Evolutionary conservation across 2,113 vertebrate genomes (phyloP).

Genomic region (Limnothrissa miodon): DNA sequence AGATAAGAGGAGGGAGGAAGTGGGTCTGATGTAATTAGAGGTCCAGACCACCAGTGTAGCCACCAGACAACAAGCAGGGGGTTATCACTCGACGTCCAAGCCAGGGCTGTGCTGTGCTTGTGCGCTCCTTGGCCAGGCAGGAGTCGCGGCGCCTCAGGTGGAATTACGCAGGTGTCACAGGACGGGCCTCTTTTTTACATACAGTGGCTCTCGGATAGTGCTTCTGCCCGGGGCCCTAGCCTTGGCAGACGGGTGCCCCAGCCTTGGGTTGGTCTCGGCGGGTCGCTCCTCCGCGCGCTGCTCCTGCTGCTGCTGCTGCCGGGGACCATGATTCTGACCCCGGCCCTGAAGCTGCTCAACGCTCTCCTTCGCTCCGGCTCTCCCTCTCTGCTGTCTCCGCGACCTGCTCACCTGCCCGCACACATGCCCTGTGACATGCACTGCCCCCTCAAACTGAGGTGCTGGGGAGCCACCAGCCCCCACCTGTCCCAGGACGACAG

Average conservation of each 20-base stretch:
- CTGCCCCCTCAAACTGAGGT: constrained; percentile 23
- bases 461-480: constrained; percentile 29
- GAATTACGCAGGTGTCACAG: neutral
- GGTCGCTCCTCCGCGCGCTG: neutral
- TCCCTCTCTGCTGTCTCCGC: constrained; percentile 18
- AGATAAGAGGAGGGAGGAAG: constrained; percentile 1
- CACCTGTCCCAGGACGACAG: constrained; percentile 23
- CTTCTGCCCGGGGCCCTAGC: neutral
- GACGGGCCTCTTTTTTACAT: neutral
- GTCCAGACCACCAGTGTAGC: neutral
- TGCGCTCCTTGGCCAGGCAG: neutral
- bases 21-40: neutral
- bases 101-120: neutral
- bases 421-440: constrained; percentile 35
- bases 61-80: neutral
- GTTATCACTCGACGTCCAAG: neutral
- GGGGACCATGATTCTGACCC: constrained; percentile 43
- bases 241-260: neutral
- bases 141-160: neutral
- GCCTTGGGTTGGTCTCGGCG: neutral
- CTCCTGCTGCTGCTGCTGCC: constrained; percentile 12
- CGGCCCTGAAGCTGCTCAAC: constrained; percentile 42
- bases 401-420: constrained; percentile 13
- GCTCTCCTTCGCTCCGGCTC: constrained; percentile 31
- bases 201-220: neutral